Evolutionary conservation across 64 coral and sea anemone genomes (phyloP).

Genomic region (Actinia tenebrosa): DNA sequence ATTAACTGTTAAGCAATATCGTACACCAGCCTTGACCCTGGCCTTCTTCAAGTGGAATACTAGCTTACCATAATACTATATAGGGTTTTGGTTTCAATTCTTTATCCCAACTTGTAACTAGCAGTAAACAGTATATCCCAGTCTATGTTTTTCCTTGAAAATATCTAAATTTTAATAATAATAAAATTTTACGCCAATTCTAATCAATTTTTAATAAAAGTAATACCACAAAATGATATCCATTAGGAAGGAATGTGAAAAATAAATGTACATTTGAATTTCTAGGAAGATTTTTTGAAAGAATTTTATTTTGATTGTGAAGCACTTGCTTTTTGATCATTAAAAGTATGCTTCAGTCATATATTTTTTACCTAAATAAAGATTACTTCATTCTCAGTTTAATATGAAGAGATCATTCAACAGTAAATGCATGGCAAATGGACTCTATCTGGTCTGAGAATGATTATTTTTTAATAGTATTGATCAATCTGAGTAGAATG

Average conservation of each 20-base stretch:
- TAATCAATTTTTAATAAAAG: neutral
- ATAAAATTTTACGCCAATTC: slow-evolving; percentile 3
- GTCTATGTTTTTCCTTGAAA: neutral
- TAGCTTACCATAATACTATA: no score
- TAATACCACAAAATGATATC: neutral
- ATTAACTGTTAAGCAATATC: no score
- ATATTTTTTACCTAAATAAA: no score
- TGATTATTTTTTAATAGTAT: slow-evolving; percentile 9
- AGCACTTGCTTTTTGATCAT: neutral
- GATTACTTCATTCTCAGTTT: no score
- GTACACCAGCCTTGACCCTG: no score
- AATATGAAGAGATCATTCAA: neutral
- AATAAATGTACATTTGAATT: neutral
- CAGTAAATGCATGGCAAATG: neutral
- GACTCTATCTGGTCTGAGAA: neutral
- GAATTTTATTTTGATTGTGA: neutral
- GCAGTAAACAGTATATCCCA: no score
- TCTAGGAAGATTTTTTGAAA: neutral
- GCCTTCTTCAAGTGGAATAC: no score
- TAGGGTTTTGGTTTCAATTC: no score
- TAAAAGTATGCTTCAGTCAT: no score
- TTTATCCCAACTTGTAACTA: no score
- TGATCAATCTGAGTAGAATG: neutral
- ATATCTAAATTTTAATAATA: no score
- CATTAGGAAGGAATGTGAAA: neutral